Conservation (phyloP, 1,140 invertebrate species). For the Himalopsyche phryganea region DNA sequence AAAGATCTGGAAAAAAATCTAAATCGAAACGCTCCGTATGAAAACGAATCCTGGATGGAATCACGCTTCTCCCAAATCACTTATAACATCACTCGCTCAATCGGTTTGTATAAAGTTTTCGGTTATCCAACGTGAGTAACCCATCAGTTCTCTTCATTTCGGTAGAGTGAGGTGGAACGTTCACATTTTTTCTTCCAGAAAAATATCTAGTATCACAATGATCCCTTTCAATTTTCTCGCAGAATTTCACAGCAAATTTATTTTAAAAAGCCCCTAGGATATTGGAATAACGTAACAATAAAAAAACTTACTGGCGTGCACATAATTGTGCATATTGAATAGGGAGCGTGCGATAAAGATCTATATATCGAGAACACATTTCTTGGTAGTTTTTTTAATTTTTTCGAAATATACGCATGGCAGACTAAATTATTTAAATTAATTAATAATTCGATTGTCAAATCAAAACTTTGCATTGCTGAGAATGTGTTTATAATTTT, state of each 20-base stretch:
- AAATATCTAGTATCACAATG: conserved; percentile 20
- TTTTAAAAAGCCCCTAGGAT: conserved; percentile 8
- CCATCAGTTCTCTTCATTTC: conserved; percentile 6
- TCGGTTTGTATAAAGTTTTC: conserved; percentile 11
- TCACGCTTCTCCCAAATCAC: neutral
- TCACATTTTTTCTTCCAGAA: conserved; percentile 2
- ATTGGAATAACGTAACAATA: conserved; percentile 18
- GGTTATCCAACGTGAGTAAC: conserved; percentile 2
- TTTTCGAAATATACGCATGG: too few relatives aligned
- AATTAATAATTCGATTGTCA: too few relatives aligned
- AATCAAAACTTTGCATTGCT: too few relatives aligned
- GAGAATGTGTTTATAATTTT: too few relatives aligned
- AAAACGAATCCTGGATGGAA: too few relatives aligned
- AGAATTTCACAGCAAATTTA: conserved; percentile 27
- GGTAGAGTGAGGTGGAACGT: neutral
- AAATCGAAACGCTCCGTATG: too few relatives aligned
- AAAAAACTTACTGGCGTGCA: conserved; percentile 25
- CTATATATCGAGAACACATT: too few relatives aligned
- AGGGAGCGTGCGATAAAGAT: neutral
- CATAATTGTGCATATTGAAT: conserved; percentile 29
- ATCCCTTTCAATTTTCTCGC: conserved; percentile 29
- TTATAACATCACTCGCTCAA: conserved; percentile 25
- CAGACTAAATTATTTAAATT: too few relatives aligned
- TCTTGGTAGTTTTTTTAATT: too few relatives aligned
- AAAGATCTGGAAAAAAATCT: too few relatives aligned